These are phyloP conservation scores for Drosophila parabipectinata DNA, from an alignment of 1,140 invertebrate genomes.

Conservation along the genomic window DNA sequence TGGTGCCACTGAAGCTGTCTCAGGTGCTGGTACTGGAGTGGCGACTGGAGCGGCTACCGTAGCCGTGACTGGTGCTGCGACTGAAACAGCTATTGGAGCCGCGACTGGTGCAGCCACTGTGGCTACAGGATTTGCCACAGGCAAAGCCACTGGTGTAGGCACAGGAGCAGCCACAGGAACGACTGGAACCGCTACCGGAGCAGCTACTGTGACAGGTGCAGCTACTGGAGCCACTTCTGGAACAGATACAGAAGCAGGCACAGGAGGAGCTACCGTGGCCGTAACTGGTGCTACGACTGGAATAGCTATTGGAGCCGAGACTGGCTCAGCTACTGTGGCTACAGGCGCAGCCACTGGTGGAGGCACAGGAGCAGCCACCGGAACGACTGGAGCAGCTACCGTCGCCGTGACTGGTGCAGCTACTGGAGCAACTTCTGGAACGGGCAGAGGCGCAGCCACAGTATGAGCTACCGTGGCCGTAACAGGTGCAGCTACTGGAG, in stretches of 20 bases:
- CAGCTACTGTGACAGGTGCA: neutral
- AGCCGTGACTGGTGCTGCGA: neutral
- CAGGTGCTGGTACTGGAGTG: neutral
- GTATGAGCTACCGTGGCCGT: neutral
- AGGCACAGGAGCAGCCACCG: neutral
- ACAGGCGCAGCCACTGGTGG: neutral
- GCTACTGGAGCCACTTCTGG: neutral
- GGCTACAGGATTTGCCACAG: neutral
- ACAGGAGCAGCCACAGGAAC: neutral
- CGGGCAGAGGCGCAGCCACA: neutral
- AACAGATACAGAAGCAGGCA: neutral
- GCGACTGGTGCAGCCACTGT: neutral
- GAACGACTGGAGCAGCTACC: neutral
- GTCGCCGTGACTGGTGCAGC: neutral
- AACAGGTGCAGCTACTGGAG: neutral
- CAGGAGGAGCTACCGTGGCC: neutral
- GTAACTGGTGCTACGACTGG: neutral
- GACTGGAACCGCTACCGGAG: neutral
- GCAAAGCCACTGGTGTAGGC: neutral
- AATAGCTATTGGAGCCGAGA: neutral
- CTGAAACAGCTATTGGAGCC: neutral
- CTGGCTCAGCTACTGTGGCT: neutral
- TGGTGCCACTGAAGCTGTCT: neutral
- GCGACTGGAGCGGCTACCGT: neutral
- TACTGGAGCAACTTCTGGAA: neutral